Evolutionary conservation across 2,113 vertebrate genomes (phyloP).

Genomic region (Butorides virescens): DNA sequence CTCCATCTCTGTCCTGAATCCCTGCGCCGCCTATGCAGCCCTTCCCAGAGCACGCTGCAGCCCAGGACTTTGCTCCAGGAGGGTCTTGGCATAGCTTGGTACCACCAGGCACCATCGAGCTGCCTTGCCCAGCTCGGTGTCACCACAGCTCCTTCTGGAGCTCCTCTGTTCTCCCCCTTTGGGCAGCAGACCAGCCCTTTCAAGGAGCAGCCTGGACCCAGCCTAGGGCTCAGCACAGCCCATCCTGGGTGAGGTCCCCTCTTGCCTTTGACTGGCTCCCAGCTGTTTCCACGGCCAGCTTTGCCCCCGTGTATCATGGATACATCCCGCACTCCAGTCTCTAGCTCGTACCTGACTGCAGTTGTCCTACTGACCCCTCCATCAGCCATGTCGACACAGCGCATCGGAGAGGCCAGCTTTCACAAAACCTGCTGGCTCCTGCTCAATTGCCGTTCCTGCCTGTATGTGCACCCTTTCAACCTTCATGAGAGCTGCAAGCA

Average conservation of each 20-base stretch:
- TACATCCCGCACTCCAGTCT: neutral
- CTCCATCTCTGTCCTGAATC: neutral
- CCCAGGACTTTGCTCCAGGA: neutral
- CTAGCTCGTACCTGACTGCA: neutral
- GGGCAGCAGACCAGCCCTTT: neutral
- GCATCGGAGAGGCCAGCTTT: neutral
- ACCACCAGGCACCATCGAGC: neutral
- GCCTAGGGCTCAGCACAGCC: neutral
- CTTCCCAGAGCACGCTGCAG: neutral
- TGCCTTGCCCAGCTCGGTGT: neutral
- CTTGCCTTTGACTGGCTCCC: neutral
- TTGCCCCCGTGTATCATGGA: neutral
- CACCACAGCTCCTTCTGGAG: neutral
- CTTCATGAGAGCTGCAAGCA: neutral
- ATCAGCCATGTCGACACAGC: neutral
- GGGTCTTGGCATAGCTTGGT: neutral
- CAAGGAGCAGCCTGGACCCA: neutral
- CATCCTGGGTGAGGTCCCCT: neutral
- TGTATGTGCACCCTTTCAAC: neutral
- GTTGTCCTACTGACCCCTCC: neutral
- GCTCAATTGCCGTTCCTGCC: neutral
- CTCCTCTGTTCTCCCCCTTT: neutral
- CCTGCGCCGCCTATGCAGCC: rapidly evolving
- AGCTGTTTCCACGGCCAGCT: neutral
- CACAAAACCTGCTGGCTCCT: neutral